Evolutionary conservation across 2,797 vertebrate genomes (phyloP), one percentile per base, ranked within the genome.

Genomic region (Cottoperca gobio): DNA sequence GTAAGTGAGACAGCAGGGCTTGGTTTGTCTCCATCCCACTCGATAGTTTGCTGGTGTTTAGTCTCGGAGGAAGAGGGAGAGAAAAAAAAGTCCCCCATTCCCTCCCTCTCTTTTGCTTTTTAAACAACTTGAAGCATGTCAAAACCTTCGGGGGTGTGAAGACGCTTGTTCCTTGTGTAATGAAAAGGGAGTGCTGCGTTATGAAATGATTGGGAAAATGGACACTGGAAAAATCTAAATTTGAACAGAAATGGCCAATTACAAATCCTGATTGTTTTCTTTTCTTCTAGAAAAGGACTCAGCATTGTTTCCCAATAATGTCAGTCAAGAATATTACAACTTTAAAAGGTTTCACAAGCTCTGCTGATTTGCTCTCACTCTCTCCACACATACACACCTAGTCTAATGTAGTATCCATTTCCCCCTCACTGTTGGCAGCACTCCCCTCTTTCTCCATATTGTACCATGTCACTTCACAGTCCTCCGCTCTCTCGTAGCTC

Each of bases 11-110:
- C 77, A 31, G 58, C 23, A 64, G 70, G 67, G 52, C 26, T 86
- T 8, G 65, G 76, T 64, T 55, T 52, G 81, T 64, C 75, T 81
- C 17, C 2, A 58, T 55, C 73, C 61, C 61, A 70, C 70, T 81
- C 31, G 0, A 83, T 43, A 75, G 79, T 86, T 86, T 78, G 65
- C 78, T 72, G 80, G 57, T 85, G 86, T 90, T 90, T 87, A 84
- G 83, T 91, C 89, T 88, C 82, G 4, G 61, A 82, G 81, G 73
- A 82, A 70, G 64, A 42, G 10, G 21, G 28, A 37, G 46, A 2
- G 45, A 35, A 16, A 9, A 17, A 42, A 16, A 42, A 35, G 11
- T 26, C 35, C 52, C 37, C 21, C 17, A 10, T 23, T 31, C 37
- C 49, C 67, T 69, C 65, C 57, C 8, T 62, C 63, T 69, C 63